A percentile compares a stretch with the other conserved stretches of the same genome.
Conservation (phyloP, 2,797 vertebrate species). For the Meriones psammophilus region DNA sequence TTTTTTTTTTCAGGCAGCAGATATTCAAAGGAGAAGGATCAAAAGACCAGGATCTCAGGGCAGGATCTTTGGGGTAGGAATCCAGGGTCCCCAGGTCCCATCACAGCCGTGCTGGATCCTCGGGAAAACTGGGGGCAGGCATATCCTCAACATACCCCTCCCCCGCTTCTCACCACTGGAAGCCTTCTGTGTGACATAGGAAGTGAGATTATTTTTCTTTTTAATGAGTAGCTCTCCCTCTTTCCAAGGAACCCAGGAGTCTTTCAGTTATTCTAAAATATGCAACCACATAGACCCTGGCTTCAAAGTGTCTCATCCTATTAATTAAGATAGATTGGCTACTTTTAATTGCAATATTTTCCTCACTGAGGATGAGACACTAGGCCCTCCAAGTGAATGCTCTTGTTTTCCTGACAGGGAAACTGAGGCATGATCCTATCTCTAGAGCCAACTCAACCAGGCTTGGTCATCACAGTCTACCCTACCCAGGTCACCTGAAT, state of each 20-base stretch:
- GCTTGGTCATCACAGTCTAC: neutral
- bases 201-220: neutral
- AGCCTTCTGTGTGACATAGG: slow-evolving; percentile 46
- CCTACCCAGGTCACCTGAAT: neutral
- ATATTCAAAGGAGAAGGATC: slow-evolving; percentile 68
- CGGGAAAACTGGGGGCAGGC: slow-evolving; percentile 65
- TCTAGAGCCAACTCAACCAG: neutral
- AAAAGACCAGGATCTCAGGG: slow-evolving; percentile 76
- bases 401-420: neutral
- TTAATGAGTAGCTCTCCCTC: slow-evolving; percentile 28
- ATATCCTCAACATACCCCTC: slow-evolving; percentile 30
- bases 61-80: no score
- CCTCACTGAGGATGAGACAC: neutral
- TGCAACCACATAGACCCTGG: slow-evolving; percentile 69
- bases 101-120: neutral
- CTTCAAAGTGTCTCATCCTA: slow-evolving; percentile 71
- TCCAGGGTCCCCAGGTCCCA: slow-evolving; percentile 71
- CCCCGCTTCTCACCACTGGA: neutral
- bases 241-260: neutral
- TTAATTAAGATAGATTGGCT: slow-evolving; percentile 58
- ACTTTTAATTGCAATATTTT: neutral
- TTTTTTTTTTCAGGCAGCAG: neutral
- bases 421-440: neutral
- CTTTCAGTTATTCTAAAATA: slow-evolving; percentile 75
- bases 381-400: neutral